Base-by-base conservation (phyloP, 53 echinoderm and acorn worm genomes). In the Arbacia lixula region DNA sequence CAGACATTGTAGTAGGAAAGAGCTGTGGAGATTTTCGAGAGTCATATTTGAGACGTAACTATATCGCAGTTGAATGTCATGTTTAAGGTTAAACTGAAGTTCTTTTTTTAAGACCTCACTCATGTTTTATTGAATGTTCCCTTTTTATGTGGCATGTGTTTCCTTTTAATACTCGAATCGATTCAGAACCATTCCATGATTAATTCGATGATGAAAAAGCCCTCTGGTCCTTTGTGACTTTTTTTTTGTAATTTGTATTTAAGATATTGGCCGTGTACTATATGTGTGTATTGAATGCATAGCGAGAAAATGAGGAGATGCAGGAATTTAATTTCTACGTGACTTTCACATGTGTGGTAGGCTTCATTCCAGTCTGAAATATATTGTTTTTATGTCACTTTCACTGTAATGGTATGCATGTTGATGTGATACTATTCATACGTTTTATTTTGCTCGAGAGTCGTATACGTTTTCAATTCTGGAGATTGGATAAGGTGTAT, bases 361-460 rank as follows among this genome's bases (percentile, higher is more conserved):
- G 49, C 19, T 81, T 81, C 62, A 81, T 81, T 81, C 81, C 81
- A 81, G 51, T 49, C 81, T 81, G 81, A 81, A 81, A 81, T 81
- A 81, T 43, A 61, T 57, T 43, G 40, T 61, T 61, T 81, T 81
- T 77, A 26, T 41, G 62, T 81, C 42, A 62, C 64, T 61, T 61
- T n/a, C n/a, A n/a, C n/a, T n/a, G n/a, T n/a, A n/a, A n/a, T n/a
- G n/a, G n/a, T n/a, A n/a, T n/a, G n/a, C n/a, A n/a, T n/a, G n/a
- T n/a, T n/a, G n/a, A n/a, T n/a, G n/a, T n/a, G n/a, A n/a, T n/a
- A n/a, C n/a, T n/a, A n/a, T n/a, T n/a, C n/a, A n/a, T n/a, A n/a
- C n/a, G n/a, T n/a, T n/a, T n/a, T n/a, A n/a, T n/a, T n/a, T n/a
- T n/a, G n/a, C n/a, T n/a, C n/a, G n/a, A n/a, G n/a, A n/a, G n/a